Conservation (phyloP, 2,797 vertebrate species). For the Myioborus melanocephalus region DNA sequence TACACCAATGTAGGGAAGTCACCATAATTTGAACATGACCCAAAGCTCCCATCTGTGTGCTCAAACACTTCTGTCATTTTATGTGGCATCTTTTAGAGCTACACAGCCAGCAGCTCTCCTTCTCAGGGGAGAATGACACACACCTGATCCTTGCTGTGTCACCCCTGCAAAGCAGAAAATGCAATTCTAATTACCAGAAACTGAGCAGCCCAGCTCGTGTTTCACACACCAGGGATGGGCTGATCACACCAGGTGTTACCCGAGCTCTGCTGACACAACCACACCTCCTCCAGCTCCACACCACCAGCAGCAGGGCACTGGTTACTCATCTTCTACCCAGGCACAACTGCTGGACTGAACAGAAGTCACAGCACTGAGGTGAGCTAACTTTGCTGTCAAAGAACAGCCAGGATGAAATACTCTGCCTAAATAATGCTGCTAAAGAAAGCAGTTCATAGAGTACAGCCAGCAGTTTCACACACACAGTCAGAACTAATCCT, state of each 20-base stretch:
- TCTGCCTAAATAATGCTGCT: not conserved
- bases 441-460: not conserved
- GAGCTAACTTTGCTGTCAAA: accelerated
- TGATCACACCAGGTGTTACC: not conserved
- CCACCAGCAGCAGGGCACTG: accelerated
- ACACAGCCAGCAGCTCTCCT: not conserved
- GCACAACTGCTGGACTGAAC: not conserved
- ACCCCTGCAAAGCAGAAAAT: not conserved
- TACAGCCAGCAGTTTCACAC: not conserved
- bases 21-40: not conserved
- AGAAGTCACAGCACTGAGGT: accelerated
- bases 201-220: not conserved
- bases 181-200: not conserved
- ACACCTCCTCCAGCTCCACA: not conserved
- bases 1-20: not conserved
- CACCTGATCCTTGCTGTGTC: not conserved
- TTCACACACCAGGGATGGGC: not conserved
- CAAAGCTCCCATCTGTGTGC: not conserved
- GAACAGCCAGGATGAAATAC: not conserved
- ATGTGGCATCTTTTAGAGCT: not conserved
- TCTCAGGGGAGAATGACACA: not conserved
- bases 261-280: not conserved
- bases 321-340: not conserved
- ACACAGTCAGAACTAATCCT: accelerated
- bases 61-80: not conserved